Percentiles rank a stretch among this genome's conserved stretches.
Conservation (phyloP, 2,888 invertebrate species). For the Habroteleia sp. region DNA sequence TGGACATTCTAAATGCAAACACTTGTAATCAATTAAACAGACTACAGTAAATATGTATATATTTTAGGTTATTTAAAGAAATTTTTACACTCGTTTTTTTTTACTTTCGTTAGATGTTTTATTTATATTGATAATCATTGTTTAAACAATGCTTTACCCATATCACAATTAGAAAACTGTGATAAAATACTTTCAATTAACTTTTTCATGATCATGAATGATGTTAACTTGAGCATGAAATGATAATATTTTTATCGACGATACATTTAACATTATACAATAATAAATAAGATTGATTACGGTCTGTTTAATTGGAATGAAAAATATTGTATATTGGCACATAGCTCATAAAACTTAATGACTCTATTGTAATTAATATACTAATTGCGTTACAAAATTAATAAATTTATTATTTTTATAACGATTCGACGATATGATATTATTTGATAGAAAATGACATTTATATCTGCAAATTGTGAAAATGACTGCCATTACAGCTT, state of each 20-base stretch:
- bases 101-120: not conserved
- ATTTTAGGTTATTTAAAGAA: too few relatives aligned
- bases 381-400: not conserved
- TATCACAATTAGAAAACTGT: too few relatives aligned
- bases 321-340: constrained; percentile 2
- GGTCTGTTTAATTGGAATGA: constrained; percentile 25
- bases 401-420: not conserved
- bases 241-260: not conserved
- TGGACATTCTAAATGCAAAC: constrained; percentile 2
- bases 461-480: not conserved
- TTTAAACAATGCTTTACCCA: too few relatives aligned
- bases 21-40: constrained; percentile 32
- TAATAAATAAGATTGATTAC: too few relatives aligned
- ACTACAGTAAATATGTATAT: not conserved
- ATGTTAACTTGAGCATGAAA: not conserved
- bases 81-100: not conserved
- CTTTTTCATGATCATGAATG: too few relatives aligned
- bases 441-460: not conserved
- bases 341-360: constrained; percentile 12
- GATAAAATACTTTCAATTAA: too few relatives aligned
- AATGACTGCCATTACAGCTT: not conserved
- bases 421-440: not conserved
- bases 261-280: not conserved
- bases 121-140: too few relatives aligned
- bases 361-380: not conserved